Percentiles rank a stretch among this genome's conserved stretches.
Conservation (phyloP, 2,113 vertebrate genomes). For the Scartelaos histophorus region DNA sequence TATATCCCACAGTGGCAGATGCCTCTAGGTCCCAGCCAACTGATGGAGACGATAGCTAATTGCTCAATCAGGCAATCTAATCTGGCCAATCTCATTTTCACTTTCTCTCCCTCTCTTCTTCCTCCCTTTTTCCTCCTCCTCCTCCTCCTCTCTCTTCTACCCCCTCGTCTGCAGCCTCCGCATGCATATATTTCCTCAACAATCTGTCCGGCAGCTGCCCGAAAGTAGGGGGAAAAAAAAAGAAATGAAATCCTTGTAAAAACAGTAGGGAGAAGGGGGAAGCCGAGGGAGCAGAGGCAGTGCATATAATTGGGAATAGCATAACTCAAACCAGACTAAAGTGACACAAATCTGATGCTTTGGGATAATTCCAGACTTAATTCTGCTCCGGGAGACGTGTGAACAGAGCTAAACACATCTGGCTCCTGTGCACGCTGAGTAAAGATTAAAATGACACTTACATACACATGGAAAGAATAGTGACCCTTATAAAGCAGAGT, state of each 20-base stretch:
- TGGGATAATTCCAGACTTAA: not conserved
- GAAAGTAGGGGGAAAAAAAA: not conserved
- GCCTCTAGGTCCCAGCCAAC: constrained; percentile 52
- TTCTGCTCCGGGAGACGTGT: not conserved
- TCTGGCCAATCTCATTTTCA: constrained; percentile 69
- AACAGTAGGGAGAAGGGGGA: not conserved
- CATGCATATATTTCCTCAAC: constrained; percentile 39
- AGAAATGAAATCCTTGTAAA: constrained; percentile 10
- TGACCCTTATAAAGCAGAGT: not conserved
- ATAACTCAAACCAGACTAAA: not conserved
- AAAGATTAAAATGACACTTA: not conserved
- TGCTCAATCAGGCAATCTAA: constrained; percentile 74
- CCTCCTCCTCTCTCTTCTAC: not conserved
- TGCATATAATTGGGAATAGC: not conserved
- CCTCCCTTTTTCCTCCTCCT: not conserved
- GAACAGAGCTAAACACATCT: not conserved
- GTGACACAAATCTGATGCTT: constrained; percentile 11
- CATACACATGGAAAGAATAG: too few relatives aligned
- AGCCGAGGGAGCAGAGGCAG: not conserved
- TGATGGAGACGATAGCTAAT: constrained; percentile 70
- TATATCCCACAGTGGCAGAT: constrained; percentile 64
- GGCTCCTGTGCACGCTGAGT: not conserved
- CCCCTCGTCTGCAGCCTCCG: not conserved
- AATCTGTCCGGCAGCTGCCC: constrained; percentile 58
- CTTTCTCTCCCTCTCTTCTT: constrained; percentile 29